Evolutionary conservation across 1,140 invertebrate species (phyloP), one percentile per base, ranked within the genome.

Genomic region (Brachionus rotundiformis): DNA sequence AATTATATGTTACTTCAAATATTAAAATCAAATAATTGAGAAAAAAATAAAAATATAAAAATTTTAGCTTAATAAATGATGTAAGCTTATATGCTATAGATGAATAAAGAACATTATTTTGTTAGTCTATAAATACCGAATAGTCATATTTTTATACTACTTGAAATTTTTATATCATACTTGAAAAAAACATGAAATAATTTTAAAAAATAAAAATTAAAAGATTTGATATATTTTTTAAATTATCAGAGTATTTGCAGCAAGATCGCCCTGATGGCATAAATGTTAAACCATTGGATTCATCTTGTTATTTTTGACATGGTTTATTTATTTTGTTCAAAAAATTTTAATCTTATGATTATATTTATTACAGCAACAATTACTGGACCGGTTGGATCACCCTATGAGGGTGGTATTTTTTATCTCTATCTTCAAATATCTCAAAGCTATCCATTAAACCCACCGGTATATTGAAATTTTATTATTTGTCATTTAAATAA

Each of bases 241-340:
- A n/a, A n/a, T n/a, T n/a, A n/a, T n/a, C n/a, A n/a, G n/a, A n/a
- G n/a, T n/a, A n/a, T 13, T 82, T 88, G 33, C 85, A 85, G 82
- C 92, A 91, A 77, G 94, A 96, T 86, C 94, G 94, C 25, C 92
- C 93, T 0, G 94, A 96, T 85, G 94, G 94, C 4, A 96, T 96
- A 41, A 91, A 93, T 86, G 94, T 94, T 7, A 91, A 91, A 61
- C 94, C 94, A 2, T 87, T 96, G 71, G 94, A 96, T 88, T 82
- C 85, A 25, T 88, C 89, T 82, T 87, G 86, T 73, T 88, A 86
- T 83, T 86, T 87, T 75, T 88, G 87, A 86, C 87, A 88, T 82
- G 87, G 61, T 63, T 13, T 0, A 10, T 16, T 31, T 29, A 8
- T 63, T 63, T 29, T 29, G 19, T 63, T 63, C 13, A 54, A 19